Percentiles rank a stretch among this genome's conserved stretches.
phyloP scores from a whole-genome alignment of 2,113 vertebrate genomes.

The Neoarius graeffei region DNA sequence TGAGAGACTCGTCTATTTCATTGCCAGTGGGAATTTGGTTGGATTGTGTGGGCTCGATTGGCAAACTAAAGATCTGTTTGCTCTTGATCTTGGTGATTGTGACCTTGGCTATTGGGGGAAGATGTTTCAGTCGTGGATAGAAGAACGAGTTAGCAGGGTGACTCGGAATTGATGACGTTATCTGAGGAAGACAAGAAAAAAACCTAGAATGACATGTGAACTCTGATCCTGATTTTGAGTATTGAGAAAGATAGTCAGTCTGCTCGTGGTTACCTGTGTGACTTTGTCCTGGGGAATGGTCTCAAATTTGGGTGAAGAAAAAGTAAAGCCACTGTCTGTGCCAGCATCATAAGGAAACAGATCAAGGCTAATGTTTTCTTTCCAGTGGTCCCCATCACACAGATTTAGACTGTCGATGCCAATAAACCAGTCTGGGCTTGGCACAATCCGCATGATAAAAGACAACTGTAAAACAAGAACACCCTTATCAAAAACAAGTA shows the following conservation, averaged over 20 bases:
- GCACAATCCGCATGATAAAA: conserved; percentile 87
- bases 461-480: conserved; percentile 77
- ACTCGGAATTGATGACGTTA: conserved; percentile 88
- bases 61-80: conserved; percentile 76
- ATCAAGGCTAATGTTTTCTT: conserved; percentile 79
- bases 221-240: conserved; percentile 4
- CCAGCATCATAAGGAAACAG: conserved; percentile 91
- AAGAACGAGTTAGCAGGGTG: conserved; percentile 97
- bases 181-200: conserved; percentile 69
- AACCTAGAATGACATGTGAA: background rate
- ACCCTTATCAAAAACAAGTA: background rate
- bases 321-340: conserved; percentile 97
- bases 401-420: conserved; percentile 86
- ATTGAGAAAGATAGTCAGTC: background rate
- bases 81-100: conserved; percentile 83
- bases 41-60: conserved; percentile 71
- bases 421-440: conserved; percentile 98
- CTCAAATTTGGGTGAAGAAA: conserved; percentile 97
- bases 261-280: conserved; percentile 74
- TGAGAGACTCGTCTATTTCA: conserved; percentile 79
- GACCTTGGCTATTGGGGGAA: conserved; percentile 90
- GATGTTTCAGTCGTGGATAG: conserved; percentile 89
- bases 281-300: conserved; percentile 93
- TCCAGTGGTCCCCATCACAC: conserved; percentile 85
- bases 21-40: conserved; percentile 80